Evolutionary conservation across 92 coral and sea anemone genomes (phyloP).

Genomic region (Epizoanthus stellaris): DNA sequence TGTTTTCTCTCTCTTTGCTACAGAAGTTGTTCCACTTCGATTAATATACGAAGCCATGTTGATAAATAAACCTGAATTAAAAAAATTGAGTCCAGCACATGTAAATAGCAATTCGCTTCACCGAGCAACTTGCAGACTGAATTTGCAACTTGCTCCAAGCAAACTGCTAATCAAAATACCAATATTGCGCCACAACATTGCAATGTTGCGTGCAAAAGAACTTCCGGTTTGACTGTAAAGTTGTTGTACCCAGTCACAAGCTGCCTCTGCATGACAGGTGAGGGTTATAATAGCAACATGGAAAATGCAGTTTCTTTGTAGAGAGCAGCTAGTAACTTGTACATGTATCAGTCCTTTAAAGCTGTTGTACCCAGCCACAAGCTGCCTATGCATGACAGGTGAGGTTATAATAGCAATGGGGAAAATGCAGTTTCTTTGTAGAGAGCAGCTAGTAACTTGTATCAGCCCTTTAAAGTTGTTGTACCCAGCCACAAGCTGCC

Average conservation of each 20-base stretch:
- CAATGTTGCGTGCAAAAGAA: no score
- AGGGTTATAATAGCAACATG: not conserved
- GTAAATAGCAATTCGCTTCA: no score
- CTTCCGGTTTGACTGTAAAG: no score
- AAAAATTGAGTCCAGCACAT: no score
- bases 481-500: constrained; percentile 84
- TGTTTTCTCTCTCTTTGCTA: no score
- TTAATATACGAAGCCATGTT: no score
- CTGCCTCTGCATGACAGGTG: constrained; percentile 94
- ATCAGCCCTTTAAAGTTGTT: constrained; percentile 48
- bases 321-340: constrained; percentile 1
- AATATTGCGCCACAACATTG: no score
- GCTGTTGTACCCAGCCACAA: constrained; percentile 77
- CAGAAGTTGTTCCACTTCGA: no score
- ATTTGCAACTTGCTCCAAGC: no score
- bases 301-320: not conserved
- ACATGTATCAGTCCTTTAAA: not conserved
- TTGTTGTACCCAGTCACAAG: constrained; percentile 92
- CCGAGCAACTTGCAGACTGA: no score
- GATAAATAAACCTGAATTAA: no score
- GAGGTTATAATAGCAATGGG: not conserved
- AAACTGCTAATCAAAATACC: no score
- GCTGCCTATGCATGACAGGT: constrained; percentile 94
- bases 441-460: not conserved
- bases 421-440: not conserved